phyloP scores from a whole-genome alignment of 2,888 invertebrate species.

The Pardosa pseudoannulata region DNA sequence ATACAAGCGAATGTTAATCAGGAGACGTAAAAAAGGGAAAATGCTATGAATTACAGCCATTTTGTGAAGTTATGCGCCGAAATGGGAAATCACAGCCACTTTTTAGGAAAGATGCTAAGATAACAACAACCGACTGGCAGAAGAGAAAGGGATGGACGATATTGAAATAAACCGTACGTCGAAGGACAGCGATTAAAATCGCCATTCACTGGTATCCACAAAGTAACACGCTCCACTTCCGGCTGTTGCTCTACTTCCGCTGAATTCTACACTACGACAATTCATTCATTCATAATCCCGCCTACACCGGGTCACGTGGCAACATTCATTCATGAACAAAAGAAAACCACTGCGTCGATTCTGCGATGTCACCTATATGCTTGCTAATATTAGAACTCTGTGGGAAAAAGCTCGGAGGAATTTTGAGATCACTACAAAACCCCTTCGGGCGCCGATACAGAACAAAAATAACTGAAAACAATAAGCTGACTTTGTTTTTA shows the following conservation, averaged over 20 bases:
- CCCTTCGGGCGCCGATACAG: not conserved
- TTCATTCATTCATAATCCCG: conserved; percentile 54
- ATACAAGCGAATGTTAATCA: too few relatives aligned
- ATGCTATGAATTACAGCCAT: too few relatives aligned
- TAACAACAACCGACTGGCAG: not conserved
- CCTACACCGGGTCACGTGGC: conserved; percentile 61
- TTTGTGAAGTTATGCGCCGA: too few relatives aligned
- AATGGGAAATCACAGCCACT: too few relatives aligned
- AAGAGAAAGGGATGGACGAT: not conserved
- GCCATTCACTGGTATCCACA: conserved; percentile 38
- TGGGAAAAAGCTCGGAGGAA: not conserved
- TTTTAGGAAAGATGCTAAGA: too few relatives aligned
- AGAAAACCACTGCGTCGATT: not conserved
- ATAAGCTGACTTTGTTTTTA: not conserved
- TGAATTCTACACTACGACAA: conserved; percentile 42
- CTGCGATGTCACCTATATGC: not conserved
- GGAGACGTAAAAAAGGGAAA: too few relatives aligned
- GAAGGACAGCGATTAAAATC: not conserved
- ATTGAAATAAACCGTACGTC: not conserved
- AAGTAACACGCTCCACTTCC: conserved; percentile 58
- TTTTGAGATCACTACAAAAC: not conserved
- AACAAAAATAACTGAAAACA: not conserved
- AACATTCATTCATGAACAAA: conserved; percentile 67
- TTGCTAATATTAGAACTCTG: conserved; percentile 7
- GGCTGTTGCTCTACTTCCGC: conserved; percentile 61